phyloP scores from a whole-genome alignment of 2,888 invertebrate genomes.

The Dicyrtoma fusca region DNA sequence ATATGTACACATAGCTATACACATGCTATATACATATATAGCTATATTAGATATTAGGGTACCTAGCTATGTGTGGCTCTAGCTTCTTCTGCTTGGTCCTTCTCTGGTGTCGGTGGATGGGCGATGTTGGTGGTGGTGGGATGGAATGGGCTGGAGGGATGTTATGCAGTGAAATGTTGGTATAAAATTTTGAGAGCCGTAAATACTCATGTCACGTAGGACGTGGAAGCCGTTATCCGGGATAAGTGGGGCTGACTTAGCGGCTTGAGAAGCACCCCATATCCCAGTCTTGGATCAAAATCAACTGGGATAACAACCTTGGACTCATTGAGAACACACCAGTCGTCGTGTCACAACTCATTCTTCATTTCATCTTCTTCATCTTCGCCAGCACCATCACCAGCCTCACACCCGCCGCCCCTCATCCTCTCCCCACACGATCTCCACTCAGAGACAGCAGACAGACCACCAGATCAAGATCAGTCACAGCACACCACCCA shows the following conservation, averaged over 20 bases:
- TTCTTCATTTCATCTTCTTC: slow-evolving; percentile 40
- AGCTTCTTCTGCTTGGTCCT: slow-evolving; percentile 4
- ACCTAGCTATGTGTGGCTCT: too few relatives aligned
- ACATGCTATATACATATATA: too few relatives aligned
- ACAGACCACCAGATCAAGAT: too few relatives aligned
- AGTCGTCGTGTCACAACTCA: slow-evolving; percentile 41
- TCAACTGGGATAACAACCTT: slow-evolving; percentile 41
- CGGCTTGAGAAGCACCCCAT: slow-evolving; percentile 39
- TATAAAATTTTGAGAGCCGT: slow-evolving; percentile 54
- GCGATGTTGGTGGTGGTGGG: too few relatives aligned
- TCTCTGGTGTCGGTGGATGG: slow-evolving; percentile 10
- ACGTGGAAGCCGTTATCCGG: slow-evolving; percentile 52
- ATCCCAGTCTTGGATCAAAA: slow-evolving; percentile 41
- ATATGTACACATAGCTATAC: too few relatives aligned
- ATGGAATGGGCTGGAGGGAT: not conserved
- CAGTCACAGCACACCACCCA: too few relatives aligned
- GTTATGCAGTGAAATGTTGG: slow-evolving; percentile 47
- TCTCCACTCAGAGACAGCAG: too few relatives aligned
- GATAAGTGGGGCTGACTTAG: slow-evolving; percentile 49
- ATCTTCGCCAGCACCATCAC: too few relatives aligned
- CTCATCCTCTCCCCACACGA: too few relatives aligned
- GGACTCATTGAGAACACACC: slow-evolving; percentile 41
- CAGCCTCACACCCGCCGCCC: too few relatives aligned
- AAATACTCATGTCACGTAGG: slow-evolving; percentile 54
- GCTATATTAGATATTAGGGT: too few relatives aligned